Evolutionary conservation across 92 coral and sea anemone genomes (phyloP).

Genomic region (Actinernus sp.): DNA sequence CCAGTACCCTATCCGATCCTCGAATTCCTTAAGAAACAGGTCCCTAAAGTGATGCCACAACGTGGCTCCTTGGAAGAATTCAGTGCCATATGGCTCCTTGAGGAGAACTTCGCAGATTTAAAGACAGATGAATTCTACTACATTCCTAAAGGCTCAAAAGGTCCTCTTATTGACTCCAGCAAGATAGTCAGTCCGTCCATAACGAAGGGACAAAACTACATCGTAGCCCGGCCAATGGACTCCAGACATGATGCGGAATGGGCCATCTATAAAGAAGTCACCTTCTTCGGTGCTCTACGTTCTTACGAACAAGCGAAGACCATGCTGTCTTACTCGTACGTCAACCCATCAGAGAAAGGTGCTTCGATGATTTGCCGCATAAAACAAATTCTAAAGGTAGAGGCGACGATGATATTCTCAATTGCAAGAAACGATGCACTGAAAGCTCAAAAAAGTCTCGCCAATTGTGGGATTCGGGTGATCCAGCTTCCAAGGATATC

Average conservation of each 20-base stretch:
- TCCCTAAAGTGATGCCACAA: conserved; percentile 17
- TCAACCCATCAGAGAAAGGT: background rate
- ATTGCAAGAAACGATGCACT: background rate
- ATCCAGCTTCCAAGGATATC: conserved; percentile 3
- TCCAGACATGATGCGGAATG: conserved; percentile 6
- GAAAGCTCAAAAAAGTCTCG: background rate
- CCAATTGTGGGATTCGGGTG: background rate
- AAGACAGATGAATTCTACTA: conserved; percentile 11
- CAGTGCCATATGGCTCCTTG: conserved; percentile 16
- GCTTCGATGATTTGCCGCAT: conserved; percentile 7
- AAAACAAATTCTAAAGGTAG: conserved; percentile 1
- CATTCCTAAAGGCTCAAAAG: conserved; percentile 11
- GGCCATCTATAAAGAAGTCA: conserved; percentile 8
- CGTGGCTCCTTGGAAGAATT: conserved; percentile 7
- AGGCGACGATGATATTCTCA: background rate
- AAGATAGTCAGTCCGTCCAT: background rate
- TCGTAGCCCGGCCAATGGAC: conserved; percentile 16
- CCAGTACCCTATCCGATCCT: conserved; percentile 1
- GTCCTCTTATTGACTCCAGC: conserved; percentile 7
- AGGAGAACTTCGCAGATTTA: background rate
- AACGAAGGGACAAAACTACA: conserved; percentile 15
- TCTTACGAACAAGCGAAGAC: conserved; percentile 14
- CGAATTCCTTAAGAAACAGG: conserved; percentile 8
- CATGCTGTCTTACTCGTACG: background rate
- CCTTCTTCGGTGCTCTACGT: conserved; percentile 3